Percentiles rank a stretch among this genome's conserved stretches.
These are phyloP conservation scores for Periparus ater DNA, from an alignment of 2,797 vertebrate genomes.

Conservation along the genomic window DNA sequence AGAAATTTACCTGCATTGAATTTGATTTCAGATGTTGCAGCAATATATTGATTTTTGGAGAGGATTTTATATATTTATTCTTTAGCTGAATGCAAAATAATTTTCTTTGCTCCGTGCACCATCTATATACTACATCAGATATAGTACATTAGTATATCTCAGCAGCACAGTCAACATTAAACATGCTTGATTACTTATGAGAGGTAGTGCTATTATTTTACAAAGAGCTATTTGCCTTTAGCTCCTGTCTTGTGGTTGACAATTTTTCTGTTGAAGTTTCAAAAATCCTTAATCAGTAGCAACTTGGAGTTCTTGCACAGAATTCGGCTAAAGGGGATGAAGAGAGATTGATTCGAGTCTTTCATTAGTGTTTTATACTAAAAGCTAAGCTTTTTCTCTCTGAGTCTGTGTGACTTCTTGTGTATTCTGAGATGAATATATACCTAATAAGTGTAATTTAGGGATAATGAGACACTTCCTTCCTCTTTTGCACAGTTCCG, in stretches of 20 bases:
- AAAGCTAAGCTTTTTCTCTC: conserved; percentile 1
- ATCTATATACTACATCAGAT: not conserved
- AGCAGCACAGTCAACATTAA: not conserved
- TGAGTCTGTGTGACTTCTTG: not conserved
- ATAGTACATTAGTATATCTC: not conserved
- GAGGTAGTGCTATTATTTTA: not conserved
- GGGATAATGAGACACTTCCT: not conserved
- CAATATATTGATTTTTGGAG: not conserved
- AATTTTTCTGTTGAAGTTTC: conserved; percentile 12
- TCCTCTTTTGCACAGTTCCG: not conserved
- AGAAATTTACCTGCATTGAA: not conserved
- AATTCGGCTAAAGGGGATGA: not conserved
- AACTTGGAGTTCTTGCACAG: not conserved
- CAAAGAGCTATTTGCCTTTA: not conserved
- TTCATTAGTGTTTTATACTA: not conserved
- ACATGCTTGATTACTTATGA: not conserved
- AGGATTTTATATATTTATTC: not conserved
- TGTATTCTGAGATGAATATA: not conserved
- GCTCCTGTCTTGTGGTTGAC: not conserved
- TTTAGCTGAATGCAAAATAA: not conserved
- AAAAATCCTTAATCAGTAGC: not conserved
- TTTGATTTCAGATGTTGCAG: not conserved
- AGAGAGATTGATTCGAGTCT: not conserved
- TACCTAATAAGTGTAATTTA: not conserved
- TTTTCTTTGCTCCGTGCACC: not conserved